phyloP scores from a whole-genome alignment of 1,140 invertebrate genomes.

The Drosophila tsacasi region DNA sequence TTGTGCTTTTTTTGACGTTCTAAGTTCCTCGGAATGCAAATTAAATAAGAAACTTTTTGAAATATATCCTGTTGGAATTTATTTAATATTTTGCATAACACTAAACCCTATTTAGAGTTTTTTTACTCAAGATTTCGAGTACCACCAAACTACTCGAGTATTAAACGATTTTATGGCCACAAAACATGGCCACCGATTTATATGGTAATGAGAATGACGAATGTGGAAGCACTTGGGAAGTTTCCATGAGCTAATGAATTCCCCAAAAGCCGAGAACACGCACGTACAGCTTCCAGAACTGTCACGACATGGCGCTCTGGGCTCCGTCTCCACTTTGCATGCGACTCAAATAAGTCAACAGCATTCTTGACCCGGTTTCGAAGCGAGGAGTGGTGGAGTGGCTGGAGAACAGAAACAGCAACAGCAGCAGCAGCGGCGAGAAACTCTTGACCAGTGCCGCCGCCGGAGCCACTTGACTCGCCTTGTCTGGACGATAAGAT shows the following conservation, averaged over 20 bases:
- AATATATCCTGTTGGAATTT: background rate
- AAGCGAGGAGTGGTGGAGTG: conserved; percentile 9
- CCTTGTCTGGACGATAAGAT: conserved; percentile 27
- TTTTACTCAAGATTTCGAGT: background rate
- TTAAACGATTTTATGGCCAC: background rate
- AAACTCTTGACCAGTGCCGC: conserved; percentile 35
- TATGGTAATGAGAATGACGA: conserved; percentile 38
- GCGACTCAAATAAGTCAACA: conserved; percentile 36
- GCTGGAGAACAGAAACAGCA: conserved; percentile 23
- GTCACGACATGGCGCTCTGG: conserved; percentile 42
- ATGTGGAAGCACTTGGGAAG: conserved; percentile 32
- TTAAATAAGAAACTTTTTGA: background rate
- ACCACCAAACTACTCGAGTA: background rate
- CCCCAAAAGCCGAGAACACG: conserved; percentile 45
- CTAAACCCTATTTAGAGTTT: background rate
- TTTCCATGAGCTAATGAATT: conserved; percentile 59
- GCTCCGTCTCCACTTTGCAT: conserved; percentile 51
- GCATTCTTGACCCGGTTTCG: conserved; percentile 69
- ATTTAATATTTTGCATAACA: background rate
- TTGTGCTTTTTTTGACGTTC: background rate
- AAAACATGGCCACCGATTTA: conserved; percentile 1
- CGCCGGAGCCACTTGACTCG: conserved; percentile 21
- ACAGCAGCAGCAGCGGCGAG: background rate
- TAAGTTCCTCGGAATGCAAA: background rate
- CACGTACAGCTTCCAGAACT: conserved; percentile 63